These are phyloP conservation scores for Sycophila texana DNA, from an alignment of 2,888 invertebrate genomes.

Conservation along the genomic window DNA sequence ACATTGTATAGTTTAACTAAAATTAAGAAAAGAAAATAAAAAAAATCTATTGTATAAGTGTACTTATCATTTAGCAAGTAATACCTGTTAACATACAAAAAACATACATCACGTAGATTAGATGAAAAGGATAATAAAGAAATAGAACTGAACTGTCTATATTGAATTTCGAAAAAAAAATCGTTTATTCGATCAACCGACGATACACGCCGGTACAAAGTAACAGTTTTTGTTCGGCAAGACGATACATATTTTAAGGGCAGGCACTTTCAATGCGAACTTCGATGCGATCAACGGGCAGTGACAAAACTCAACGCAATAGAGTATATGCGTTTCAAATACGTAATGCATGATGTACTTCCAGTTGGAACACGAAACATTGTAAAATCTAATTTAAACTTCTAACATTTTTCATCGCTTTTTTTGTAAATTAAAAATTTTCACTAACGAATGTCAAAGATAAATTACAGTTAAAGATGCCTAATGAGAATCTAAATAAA, in stretches of 20 bases:
- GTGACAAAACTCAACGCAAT: not conserved
- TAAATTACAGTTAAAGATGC: slow-evolving; percentile 13
- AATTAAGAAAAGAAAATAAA: slow-evolving; percentile 42
- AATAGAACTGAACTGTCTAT: slow-evolving; percentile 1
- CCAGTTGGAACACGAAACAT: not conserved
- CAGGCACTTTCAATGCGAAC: slow-evolving; percentile 35
- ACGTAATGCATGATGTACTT: slow-evolving; percentile 5
- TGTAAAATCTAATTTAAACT: not conserved
- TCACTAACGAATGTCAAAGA: slow-evolving; percentile 15
- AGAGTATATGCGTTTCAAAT: slow-evolving; percentile 5
- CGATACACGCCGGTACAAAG: slow-evolving; percentile 23
- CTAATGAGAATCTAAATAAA: slow-evolving; percentile 41
- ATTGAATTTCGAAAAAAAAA: slow-evolving; percentile 46
- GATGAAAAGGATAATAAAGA: slow-evolving; percentile 16
- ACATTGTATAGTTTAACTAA: slow-evolving; percentile 26
- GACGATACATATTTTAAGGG: slow-evolving; percentile 38
- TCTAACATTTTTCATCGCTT: not conserved
- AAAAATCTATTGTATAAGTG: slow-evolving; percentile 45
- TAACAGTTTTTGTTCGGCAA: slow-evolving; percentile 50
- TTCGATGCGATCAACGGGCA: slow-evolving; percentile 3
- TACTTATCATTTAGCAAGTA: slow-evolving; percentile 29
- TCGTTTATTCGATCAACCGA: slow-evolving; percentile 51
- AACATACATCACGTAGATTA: not conserved
- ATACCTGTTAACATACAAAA: not conserved
- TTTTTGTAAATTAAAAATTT: slow-evolving; percentile 1